phyloP scores from a whole-genome alignment of 2,888 invertebrate species.

The Meliscaeva auricollis region DNA sequence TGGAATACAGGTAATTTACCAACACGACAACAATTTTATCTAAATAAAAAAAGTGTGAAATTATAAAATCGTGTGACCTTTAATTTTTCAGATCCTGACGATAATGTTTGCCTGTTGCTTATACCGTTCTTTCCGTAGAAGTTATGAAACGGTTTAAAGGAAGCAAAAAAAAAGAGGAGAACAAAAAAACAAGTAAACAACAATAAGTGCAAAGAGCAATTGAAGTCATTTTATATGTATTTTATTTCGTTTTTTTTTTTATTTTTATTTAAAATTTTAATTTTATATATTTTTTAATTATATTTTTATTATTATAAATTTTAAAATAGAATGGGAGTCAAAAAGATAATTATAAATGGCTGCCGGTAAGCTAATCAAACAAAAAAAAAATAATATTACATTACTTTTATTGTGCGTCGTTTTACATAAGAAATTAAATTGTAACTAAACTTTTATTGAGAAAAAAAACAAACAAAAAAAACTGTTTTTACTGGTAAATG shows the following conservation, averaged over 20 bases:
- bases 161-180: conserved; percentile 23
- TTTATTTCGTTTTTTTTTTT: conserved; percentile 32
- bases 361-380: conserved; percentile 27
- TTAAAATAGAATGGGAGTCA: conserved; percentile 19
- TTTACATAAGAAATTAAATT: conserved; percentile 25
- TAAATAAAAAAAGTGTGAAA: conserved; percentile 9
- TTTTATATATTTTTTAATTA: conserved; percentile 6
- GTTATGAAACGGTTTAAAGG: conserved; percentile 93
- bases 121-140: conserved; percentile 95
- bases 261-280: conserved; percentile 38
- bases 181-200: conserved; percentile 9
- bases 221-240: conserved; percentile 40
- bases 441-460: not conserved
- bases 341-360: conserved; percentile 8
- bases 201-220: conserved; percentile 35
- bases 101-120: conserved; percentile 96
- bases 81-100: conserved; percentile 90
- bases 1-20: conserved; percentile 90
- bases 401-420: conserved; percentile 36
- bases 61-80: not conserved
- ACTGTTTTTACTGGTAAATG: conserved; percentile 15
- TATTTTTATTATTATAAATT: conserved; percentile 1
- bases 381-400: conserved; percentile 2
- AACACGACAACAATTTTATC: not conserved
- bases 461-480: not conserved